Percentiles rank a stretch among this genome's conserved stretches.
These are phyloP conservation scores for Agrotis puta DNA, from an alignment of 2,888 invertebrate species.

Conservation along the genomic window DNA sequence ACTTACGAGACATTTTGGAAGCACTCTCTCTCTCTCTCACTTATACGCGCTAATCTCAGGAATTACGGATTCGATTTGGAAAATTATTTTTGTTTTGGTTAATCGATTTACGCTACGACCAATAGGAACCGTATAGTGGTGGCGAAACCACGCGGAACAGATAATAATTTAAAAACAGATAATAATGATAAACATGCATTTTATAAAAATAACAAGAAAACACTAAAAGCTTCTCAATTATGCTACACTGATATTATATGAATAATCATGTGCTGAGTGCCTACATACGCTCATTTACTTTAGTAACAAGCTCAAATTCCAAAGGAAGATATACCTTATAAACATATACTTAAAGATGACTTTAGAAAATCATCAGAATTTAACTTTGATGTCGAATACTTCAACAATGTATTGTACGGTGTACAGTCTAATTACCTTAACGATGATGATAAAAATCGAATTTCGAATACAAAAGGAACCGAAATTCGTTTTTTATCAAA, in stretches of 20 bases:
- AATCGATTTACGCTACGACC: too few relatives aligned
- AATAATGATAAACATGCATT: too few relatives aligned
- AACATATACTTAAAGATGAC: conserved; percentile 9
- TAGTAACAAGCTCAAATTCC: conserved; percentile 10
- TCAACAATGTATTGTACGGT: neutral
- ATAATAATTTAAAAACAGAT: too few relatives aligned
- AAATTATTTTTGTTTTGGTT: too few relatives aligned
- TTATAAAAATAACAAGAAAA: neutral
- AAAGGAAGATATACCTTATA: conserved; percentile 6
- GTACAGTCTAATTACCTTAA: neutral
- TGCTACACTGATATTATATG: conserved; percentile 28
- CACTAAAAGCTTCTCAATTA: conserved; percentile 15
- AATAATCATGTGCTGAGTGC: conserved; percentile 29
- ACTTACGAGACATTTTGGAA: neutral
- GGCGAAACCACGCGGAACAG: too few relatives aligned
- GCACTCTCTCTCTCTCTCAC: too few relatives aligned
- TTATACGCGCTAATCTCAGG: too few relatives aligned
- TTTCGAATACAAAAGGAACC: neutral
- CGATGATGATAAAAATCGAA: neutral
- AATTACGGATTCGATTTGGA: too few relatives aligned
- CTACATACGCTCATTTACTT: conserved; percentile 17
- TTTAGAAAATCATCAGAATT: conserved; percentile 6
- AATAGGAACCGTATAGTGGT: too few relatives aligned
- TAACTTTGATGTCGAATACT: neutral
- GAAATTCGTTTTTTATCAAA: neutral